Conservation (phyloP, 2,888 invertebrate genomes). For the Dryococelus australis region DNA sequence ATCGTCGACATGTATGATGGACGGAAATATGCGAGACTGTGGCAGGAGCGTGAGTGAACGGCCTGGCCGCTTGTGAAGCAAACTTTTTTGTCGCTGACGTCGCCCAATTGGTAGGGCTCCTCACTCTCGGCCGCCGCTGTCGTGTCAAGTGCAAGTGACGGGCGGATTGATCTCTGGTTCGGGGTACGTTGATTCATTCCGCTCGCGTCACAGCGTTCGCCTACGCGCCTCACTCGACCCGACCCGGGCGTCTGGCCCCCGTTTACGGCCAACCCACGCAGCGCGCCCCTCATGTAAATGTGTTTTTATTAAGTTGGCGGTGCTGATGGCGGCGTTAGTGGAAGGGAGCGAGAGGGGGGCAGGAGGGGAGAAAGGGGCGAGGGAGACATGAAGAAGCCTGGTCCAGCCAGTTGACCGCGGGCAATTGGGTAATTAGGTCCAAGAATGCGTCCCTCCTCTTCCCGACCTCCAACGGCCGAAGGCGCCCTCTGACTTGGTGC, state of each 20-base stretch:
- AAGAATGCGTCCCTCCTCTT: background rate
- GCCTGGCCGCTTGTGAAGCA: too few species aligned
- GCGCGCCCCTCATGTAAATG: background rate
- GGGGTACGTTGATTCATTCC: background rate
- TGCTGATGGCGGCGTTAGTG: background rate
- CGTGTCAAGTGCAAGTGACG: too few species aligned
- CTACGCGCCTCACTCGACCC: too few species aligned
- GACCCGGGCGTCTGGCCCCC: background rate
- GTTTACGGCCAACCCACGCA: background rate
- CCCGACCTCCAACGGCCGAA: background rate
- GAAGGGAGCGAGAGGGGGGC: background rate
- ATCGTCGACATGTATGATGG: too few species aligned
- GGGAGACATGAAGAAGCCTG: background rate
- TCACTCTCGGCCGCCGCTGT: too few species aligned
- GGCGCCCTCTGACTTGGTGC: background rate
- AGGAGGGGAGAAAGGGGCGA: background rate
- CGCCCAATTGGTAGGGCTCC: too few species aligned
- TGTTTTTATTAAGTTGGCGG: slow-evolving; percentile 10
- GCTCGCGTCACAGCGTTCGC: background rate
- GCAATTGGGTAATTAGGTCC: slow-evolving; percentile 16
- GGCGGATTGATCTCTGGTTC: too few species aligned
- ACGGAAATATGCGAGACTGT: too few species aligned
- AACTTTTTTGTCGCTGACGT: too few species aligned
- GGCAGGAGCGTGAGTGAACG: too few species aligned
- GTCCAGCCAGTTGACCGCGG: slow-evolving; percentile 3